Evolutionary conservation across 2,113 vertebrate genomes (phyloP).

Genomic region (Tyrannus savana): DNA sequence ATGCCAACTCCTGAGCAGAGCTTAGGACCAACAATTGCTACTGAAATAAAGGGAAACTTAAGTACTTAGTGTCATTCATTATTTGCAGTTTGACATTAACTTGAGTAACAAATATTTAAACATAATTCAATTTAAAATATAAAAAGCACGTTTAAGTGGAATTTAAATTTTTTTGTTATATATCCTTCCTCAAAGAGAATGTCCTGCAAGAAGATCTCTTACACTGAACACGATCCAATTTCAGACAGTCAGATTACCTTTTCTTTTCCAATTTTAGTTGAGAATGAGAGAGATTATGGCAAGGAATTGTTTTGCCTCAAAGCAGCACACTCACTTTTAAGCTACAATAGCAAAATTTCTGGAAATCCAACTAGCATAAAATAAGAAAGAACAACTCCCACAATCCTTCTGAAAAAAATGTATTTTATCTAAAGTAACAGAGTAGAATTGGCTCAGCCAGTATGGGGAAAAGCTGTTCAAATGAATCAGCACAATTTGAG

Average conservation of each 20-base stretch:
- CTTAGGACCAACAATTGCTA: neutral
- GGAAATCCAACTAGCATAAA: neutral
- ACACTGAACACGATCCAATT: neutral
- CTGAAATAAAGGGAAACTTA: neutral
- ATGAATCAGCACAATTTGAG: neutral
- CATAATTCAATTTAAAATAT: neutral
- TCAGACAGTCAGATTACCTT: neutral
- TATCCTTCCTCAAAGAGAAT: neutral
- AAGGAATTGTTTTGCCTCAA: neutral
- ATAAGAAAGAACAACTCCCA: neutral
- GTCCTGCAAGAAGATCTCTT: neutral
- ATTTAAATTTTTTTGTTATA: neutral
- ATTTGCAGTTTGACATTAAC: neutral
- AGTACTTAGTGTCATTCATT: neutral
- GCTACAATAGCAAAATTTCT: neutral
- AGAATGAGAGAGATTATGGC: neutral
- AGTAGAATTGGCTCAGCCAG: neutral
- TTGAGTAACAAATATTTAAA: neutral
- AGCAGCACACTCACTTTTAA: neutral
- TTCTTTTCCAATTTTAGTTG: neutral
- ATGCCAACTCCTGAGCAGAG: neutral
- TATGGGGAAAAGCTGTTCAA: neutral
- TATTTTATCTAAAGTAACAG: neutral
- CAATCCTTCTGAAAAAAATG: neutral
- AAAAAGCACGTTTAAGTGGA: neutral